A percentile compares a stretch with the other conserved stretches of the same genome.
Evolutionary conservation across 2,113 vertebrate genomes (phyloP).

Genomic region (Apodemus sylvaticus): DNA sequence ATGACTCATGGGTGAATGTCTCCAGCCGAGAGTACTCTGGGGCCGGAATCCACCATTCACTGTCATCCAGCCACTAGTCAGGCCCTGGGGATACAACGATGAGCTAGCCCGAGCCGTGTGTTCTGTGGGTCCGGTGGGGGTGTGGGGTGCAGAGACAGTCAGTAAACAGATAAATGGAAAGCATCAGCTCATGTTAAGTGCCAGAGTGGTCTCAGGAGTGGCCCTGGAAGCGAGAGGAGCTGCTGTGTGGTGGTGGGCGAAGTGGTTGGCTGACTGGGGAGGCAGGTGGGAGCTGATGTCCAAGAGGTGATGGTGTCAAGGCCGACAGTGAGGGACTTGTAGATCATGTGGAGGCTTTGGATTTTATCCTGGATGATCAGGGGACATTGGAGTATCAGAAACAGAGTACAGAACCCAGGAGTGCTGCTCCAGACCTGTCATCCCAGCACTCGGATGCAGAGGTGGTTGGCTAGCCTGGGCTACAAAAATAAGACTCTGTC

Average conservation of each 20-base stretch:
- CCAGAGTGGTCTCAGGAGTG: neutral
- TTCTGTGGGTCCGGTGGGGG: neutral
- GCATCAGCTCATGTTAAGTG: neutral
- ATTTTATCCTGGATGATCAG: neutral
- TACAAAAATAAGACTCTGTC: neutral
- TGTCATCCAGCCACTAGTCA: constrained; percentile 20
- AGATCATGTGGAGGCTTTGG: neutral
- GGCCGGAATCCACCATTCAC: neutral
- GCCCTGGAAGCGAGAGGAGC: neutral
- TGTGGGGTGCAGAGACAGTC: neutral
- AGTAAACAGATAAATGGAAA: neutral
- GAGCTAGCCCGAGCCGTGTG: constrained; percentile 3
- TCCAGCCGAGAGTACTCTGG: neutral
- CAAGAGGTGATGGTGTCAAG: neutral
- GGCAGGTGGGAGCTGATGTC: neutral
- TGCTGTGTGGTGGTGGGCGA: neutral
- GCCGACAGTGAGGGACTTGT: neutral
- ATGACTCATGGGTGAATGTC: neutral
- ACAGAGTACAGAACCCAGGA: neutral
- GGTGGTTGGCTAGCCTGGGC: neutral
- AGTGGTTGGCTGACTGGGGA: neutral
- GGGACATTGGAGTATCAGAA: neutral
- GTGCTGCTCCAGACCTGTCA: neutral
- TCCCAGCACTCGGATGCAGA: neutral
- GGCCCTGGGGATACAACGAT: neutral